Conservation (phyloP, 2,113 vertebrate genomes). For the Gallinago jamesoni region DNA sequence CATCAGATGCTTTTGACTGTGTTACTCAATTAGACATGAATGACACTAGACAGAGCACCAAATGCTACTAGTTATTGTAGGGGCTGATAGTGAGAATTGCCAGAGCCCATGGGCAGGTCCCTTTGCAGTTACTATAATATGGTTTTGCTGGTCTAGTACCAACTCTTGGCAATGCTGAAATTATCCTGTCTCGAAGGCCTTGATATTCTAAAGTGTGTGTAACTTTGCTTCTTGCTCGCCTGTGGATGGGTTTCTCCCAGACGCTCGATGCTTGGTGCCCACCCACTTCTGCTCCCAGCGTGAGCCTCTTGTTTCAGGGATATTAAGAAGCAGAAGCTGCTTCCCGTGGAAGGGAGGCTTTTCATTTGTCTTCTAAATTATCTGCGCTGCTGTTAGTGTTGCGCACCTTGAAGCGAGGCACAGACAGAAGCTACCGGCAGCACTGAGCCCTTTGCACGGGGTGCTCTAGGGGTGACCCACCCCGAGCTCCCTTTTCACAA, state of each 20-base stretch:
- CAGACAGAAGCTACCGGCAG: not conserved
- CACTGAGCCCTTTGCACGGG: not conserved
- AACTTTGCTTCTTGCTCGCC: not conserved
- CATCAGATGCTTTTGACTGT: constrained; percentile 85
- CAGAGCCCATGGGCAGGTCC: constrained; percentile 70
- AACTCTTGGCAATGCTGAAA: constrained; percentile 55
- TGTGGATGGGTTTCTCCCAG: not conserved
- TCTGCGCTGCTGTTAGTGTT: not conserved
- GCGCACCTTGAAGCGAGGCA: not conserved
- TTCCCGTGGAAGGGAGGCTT: not conserved
- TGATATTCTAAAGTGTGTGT: not conserved
- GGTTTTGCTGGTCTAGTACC: constrained; percentile 59
- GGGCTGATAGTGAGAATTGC: constrained; percentile 80
- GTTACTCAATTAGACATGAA: constrained; percentile 80
- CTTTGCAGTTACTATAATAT: constrained; percentile 61
- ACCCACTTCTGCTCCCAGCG: not conserved
- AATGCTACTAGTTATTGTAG: constrained; percentile 81
- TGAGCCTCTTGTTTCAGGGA: not conserved
- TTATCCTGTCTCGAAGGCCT: constrained; percentile 20
- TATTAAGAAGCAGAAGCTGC: not conserved
- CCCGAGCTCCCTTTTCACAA: not conserved
- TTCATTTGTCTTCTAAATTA: not conserved
- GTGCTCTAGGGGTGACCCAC: not conserved
- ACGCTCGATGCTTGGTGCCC: not conserved
- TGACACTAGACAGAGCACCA: constrained; percentile 76